phyloP scores from a whole-genome alignment of 2,888 invertebrate species.

The Eugnorisma glareosa region DNA sequence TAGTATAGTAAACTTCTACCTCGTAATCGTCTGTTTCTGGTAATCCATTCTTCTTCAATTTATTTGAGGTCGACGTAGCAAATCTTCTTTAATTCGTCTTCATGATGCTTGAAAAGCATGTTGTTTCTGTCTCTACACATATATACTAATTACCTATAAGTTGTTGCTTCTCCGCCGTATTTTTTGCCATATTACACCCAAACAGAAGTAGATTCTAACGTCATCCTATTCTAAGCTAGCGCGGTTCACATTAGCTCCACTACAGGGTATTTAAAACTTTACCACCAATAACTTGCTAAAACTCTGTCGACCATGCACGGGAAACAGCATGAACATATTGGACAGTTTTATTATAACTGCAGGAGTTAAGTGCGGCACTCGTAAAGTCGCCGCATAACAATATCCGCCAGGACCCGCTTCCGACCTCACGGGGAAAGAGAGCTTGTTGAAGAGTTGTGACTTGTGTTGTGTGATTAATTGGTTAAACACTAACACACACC shows the following conservation, averaged over 20 bases:
- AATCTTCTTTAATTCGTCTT: not conserved
- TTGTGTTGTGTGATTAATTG: not conserved
- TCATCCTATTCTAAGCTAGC: constrained; percentile 2
- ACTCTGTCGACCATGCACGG: constrained; percentile 14
- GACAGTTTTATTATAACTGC: constrained; percentile 56
- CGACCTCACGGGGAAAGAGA: constrained; percentile 34
- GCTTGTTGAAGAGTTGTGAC: constrained; percentile 18
- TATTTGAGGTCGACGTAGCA: not conserved
- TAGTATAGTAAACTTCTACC: not conserved
- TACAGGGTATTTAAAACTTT: constrained; percentile 29
- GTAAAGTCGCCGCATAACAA: constrained; percentile 53
- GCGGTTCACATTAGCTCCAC: not conserved
- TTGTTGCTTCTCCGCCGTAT: no score
- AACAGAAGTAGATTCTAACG: not conserved
- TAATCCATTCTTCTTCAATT: not conserved
- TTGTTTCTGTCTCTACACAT: not conserved
- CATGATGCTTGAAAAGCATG: not conserved
- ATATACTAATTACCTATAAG: no score
- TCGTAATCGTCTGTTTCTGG: not conserved
- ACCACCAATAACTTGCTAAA: constrained; percentile 12
- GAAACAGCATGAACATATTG: constrained; percentile 39
- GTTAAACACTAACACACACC: not conserved
- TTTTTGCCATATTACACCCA: not conserved
- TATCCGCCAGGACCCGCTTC: constrained; percentile 55
- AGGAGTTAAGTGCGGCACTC: constrained; percentile 56